Evolutionary conservation across 1,140 invertebrate genomes (phyloP), one percentile per base, ranked within the genome.

Genomic region (Zaprionus davidi): DNA sequence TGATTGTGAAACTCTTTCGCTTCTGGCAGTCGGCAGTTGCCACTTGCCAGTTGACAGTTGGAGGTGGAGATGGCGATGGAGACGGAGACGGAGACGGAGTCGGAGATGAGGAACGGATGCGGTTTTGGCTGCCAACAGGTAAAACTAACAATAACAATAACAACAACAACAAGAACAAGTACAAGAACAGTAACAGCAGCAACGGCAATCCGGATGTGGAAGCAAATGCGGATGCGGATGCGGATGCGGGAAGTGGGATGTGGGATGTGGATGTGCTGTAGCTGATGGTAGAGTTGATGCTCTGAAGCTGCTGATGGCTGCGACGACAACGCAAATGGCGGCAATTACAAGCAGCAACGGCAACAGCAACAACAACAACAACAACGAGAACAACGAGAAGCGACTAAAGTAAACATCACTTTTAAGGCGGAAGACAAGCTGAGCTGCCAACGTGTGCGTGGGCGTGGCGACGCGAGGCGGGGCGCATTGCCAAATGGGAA

Each of bases 311-410:
- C 2, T 57, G 68, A 57, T 55, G 49, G 41, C 62, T 49, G 53
- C 38, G 76, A 78, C 71, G 69, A 86, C 83, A 86, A 79, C 71
- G 76, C 84, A 90, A 87, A 84, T 88, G 84, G 84, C 75, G 81
- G 84, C 84, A 87, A 87, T 87, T 88, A 88, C 85, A 87, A 78
- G 84, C 65, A 82, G 71, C 82, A 44, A 66, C 82, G 73, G 36
- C 31, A 31, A 28, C 80, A 79, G 46, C 53, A 38, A 28, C 66
- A 68, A 28, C 67, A 77, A 55, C 68, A 69, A 9, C 44, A 72
- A 59, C 41, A 58, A 53, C 13, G 38, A 22, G 38, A 72, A 59
- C 41, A 58, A 53, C 13, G 49, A 22, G 49, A 34, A 51, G 63
- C 70, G 73, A 64, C 68, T 55, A 76, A 78, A 79, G 81, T 87